Conservation (phyloP, 2,888 invertebrate genomes). For the Smittia sp. region DNA sequence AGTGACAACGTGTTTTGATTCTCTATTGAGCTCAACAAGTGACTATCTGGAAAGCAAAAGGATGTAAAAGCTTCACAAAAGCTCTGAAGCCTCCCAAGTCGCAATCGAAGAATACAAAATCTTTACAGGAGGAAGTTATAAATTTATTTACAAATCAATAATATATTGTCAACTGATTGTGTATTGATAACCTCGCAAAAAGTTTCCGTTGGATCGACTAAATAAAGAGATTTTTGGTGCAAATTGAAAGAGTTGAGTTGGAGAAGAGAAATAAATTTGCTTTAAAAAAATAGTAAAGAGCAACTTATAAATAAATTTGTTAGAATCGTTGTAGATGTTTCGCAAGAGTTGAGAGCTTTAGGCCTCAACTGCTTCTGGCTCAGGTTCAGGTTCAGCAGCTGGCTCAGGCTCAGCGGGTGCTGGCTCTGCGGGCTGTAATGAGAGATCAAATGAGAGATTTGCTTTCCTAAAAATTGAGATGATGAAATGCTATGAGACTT, state of each 20-base stretch:
- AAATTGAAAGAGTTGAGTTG: conserved; percentile 8
- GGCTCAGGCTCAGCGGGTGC: conserved; percentile 15
- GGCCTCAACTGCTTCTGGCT: conserved; percentile 21
- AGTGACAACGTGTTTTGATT: conserved; percentile 21
- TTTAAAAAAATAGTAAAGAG: conserved; percentile 41
- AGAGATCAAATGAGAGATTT: background rate
- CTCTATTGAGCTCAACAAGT: background rate
- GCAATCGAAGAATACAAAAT: too few relatives aligned
- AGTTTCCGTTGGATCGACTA: background rate
- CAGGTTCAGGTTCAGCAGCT: conserved; percentile 16
- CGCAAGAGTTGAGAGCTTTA: conserved; percentile 22
- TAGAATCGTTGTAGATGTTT: conserved; percentile 29
- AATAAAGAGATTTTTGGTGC: background rate
- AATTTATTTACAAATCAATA: conserved; percentile 24
- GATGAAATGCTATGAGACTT: too few relatives aligned
- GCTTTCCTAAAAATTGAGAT: background rate
- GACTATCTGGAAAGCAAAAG: background rate
- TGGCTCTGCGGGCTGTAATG: conserved; percentile 24
- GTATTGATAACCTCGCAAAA: background rate
- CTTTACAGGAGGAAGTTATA: too few relatives aligned
- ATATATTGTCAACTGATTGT: background rate
- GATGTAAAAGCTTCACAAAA: background rate
- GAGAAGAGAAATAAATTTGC: conserved; percentile 22
- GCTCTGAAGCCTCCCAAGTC: too few relatives aligned
- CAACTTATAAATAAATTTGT: conserved; percentile 40